Conservation (phyloP, 2,113 vertebrate genomes). For the Kryptolebias marmoratus region DNA sequence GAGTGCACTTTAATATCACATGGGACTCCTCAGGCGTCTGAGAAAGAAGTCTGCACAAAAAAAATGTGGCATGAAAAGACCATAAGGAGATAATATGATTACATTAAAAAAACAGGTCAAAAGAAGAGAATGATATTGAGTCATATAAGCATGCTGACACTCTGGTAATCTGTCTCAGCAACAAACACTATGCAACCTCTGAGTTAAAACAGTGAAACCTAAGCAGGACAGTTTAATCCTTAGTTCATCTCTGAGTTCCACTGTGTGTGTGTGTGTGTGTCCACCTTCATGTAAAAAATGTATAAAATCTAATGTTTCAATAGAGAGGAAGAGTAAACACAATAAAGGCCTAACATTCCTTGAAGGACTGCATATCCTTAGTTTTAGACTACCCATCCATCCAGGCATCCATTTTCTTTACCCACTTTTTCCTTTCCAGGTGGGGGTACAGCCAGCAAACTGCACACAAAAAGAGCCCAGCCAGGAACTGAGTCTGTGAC, state of each 20-base stretch:
- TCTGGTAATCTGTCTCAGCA: background rate
- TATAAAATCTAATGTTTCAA: too few relatives aligned
- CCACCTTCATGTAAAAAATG: too few relatives aligned
- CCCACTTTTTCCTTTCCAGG: too few relatives aligned
- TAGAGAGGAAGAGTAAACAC: too few relatives aligned
- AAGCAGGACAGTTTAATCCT: conserved; percentile 17
- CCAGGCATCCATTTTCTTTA: too few relatives aligned
- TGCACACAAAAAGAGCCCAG: too few relatives aligned
- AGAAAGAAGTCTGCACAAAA: background rate
- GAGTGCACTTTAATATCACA: conserved; percentile 19
- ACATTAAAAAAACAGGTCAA: background rate
- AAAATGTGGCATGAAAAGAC: background rate
- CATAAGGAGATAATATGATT: background rate
- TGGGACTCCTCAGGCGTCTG: conserved; percentile 3
- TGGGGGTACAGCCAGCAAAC: too few relatives aligned
- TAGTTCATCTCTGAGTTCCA: background rate
- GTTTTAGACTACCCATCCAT: too few relatives aligned
- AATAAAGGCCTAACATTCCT: too few relatives aligned
- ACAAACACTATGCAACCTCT: background rate
- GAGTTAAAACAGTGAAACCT: conserved; percentile 37
- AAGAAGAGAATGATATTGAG: background rate
- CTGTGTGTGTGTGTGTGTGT: too few relatives aligned
- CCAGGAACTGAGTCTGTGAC: too few relatives aligned
- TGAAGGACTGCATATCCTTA: too few relatives aligned
- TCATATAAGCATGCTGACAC: background rate